Percentiles rank a stretch among this genome's conserved stretches.
Evolutionary conservation across 2,888 invertebrate species (phyloP).

Genomic region (Epinotia demarniana): DNA sequence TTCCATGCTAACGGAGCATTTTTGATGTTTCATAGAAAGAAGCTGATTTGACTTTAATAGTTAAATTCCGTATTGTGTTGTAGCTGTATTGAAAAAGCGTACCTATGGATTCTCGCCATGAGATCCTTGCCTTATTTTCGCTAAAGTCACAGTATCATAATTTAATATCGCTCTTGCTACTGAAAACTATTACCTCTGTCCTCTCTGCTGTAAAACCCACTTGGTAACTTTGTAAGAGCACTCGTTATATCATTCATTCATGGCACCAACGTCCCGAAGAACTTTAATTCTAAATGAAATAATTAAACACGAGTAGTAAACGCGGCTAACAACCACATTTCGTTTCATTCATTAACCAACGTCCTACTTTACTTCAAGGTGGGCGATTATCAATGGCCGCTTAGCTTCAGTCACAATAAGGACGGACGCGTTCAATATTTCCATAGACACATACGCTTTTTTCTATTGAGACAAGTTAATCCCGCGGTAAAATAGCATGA

Average conservation of each 20-base stretch:
- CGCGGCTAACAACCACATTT: conserved; percentile 27
- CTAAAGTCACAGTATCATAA: too few species aligned
- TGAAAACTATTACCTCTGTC: background rate
- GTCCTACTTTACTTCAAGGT: conserved; percentile 28
- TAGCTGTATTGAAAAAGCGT: too few species aligned
- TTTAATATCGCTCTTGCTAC: too few species aligned
- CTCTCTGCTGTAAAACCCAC: background rate
- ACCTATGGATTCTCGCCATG: too few species aligned
- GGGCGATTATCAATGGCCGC: conserved; percentile 19
- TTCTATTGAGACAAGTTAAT: conserved; percentile 43
- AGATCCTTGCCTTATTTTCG: too few species aligned
- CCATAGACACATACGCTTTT: background rate
- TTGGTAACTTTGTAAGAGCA: background rate
- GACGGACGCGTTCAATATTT: background rate
- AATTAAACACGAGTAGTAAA: conserved; percentile 25
- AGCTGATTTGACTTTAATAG: too few species aligned
- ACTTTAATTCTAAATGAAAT: conserved; percentile 10
- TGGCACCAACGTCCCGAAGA: background rate
- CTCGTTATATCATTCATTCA: background rate
- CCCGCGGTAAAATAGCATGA: conserved; percentile 60
- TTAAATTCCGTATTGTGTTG: too few species aligned
- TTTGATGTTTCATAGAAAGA: too few species aligned
- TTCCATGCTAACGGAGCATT: too few species aligned
- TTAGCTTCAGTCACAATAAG: background rate
- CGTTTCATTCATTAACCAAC: conserved; percentile 28